Evolutionary conservation across 2,113 vertebrate genomes (phyloP).

Genomic region (Prionailurus viverrinus): DNA sequence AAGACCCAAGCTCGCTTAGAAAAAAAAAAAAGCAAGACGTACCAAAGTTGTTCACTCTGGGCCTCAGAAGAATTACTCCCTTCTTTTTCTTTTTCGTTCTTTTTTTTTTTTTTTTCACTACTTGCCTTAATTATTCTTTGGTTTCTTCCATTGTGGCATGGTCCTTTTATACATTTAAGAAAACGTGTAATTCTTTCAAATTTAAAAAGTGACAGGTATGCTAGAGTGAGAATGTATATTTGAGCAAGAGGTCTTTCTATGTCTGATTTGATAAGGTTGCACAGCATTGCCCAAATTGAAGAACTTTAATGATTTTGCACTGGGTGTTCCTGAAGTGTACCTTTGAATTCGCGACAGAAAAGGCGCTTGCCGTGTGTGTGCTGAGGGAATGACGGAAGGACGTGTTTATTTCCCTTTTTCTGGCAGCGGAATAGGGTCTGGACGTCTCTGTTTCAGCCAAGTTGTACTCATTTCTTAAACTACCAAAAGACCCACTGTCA

Average conservation of each 20-base stretch:
- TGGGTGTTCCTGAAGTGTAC: neutral
- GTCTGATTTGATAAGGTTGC: neutral
- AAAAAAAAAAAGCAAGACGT: constrained; percentile 46
- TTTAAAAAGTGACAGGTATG: neutral
- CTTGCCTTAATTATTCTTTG: constrained; percentile 37
- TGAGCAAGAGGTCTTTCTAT: neutral
- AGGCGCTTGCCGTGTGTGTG: neutral
- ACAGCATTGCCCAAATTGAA: neutral
- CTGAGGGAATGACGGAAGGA: neutral
- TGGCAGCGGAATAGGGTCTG: no score
- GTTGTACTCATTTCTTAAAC: neutral
- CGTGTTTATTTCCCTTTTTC: neutral
- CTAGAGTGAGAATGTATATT: no score
- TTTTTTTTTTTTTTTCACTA: constrained; percentile 2
- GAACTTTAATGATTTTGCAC: neutral
- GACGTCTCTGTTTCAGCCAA: neutral
- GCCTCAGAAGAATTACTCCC: constrained; percentile 65
- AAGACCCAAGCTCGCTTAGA: neutral
- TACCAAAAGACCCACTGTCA: neutral
- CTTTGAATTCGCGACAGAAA: neutral
- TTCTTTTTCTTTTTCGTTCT: constrained; percentile 55
- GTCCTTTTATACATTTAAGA: neutral
- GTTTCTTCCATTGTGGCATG: constrained; percentile 59
- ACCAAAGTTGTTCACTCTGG: neutral
- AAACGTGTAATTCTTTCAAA: neutral